Evolutionary conservation across 2,113 vertebrate genomes (phyloP), one percentile per base, ranked within the genome.

Genomic region (Clupea harengus): DNA sequence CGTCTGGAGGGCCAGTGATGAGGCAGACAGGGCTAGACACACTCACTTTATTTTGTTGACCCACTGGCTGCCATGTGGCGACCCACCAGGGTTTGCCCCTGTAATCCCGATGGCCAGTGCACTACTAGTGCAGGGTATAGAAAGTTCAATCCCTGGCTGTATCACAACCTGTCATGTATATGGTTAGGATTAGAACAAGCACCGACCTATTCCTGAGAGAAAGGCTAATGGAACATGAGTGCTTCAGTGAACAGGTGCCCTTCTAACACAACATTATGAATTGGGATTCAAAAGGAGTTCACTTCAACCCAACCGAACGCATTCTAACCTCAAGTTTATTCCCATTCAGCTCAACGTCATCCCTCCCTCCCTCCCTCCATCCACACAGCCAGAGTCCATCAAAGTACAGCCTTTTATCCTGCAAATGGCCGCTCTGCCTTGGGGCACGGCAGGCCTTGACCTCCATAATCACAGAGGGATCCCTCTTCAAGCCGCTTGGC

Each of bases 391-490:
- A 28, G 60, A 25, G 64, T 67, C 64, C 64, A 67, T 28, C 72
- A 78, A 25, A 11, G 25, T 72, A 25, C 2, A 78, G 13, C 25
- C 72, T 39, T 0, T 78, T 3, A 11, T 78, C 72, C 32, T 78
- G 25, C 15, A 78, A 78, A 78, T 39, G 25, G 11, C 72, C 32
- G 28, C 32, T 32, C 28, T 78, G 72, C 72, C 17, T 18, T 78
- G 1, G 72, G 72, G 72, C 72, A 78, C 13, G 72, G 28, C 22
- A 57, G 13, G 39, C 50, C 83, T 57, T 57, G 46, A 64, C 47
- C 67, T 45, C 22, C 52, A 83, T 89, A 87, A 80, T 87, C 60
- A 85, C 46, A 86, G 67, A 86, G 75, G 78, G 78, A 83, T 83
- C 82, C 82, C 57, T 84, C 72, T 82, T 85, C 84, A 82, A 88